Evolutionary conservation across 2,888 invertebrate species (phyloP).

Genomic region (Hofmannophila pseudospretella): DNA sequence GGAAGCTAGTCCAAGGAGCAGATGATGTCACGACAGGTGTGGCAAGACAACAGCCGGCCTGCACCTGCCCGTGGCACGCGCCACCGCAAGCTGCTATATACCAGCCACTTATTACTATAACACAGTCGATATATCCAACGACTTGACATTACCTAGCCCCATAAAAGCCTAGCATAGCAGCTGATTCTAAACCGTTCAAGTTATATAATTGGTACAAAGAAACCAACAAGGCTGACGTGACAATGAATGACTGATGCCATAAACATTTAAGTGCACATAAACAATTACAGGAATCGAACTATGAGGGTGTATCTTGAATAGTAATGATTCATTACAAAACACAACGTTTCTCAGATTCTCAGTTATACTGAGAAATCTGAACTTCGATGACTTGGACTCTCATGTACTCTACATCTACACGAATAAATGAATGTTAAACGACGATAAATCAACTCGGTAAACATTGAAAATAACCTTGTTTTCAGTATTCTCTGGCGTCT

Average conservation of each 20-base stretch:
- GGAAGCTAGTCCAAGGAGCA: slow-evolving; percentile 57
- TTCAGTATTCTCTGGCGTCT: background rate
- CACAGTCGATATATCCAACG: slow-evolving; percentile 33
- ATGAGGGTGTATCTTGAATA: slow-evolving; percentile 25
- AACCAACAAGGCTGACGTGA: slow-evolving; percentile 13
- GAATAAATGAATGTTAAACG: slow-evolving; percentile 28
- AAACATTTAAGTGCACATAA: slow-evolving; percentile 8
- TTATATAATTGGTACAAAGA: slow-evolving; percentile 27
- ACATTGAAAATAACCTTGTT: slow-evolving; percentile 2
- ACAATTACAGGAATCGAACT: slow-evolving; percentile 16
- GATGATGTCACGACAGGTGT: slow-evolving; percentile 73
- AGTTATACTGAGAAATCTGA: slow-evolving; percentile 22
- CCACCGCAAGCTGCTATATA: slow-evolving; percentile 66
- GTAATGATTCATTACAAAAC: slow-evolving; percentile 24
- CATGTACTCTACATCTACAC: slow-evolving; percentile 19
- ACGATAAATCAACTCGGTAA: slow-evolving; percentile 2
- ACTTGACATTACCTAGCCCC: slow-evolving; percentile 37
- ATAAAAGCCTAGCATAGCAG: slow-evolving; percentile 39
- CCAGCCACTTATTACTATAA: slow-evolving; percentile 46
- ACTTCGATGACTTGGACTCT: slow-evolving; percentile 24
- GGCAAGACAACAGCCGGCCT: slow-evolving; percentile 63
- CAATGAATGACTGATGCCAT: slow-evolving; percentile 10
- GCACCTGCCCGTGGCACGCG: slow-evolving; percentile 64
- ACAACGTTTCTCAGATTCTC: background rate
- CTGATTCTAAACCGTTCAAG: slow-evolving; percentile 34